These are phyloP conservation scores for Oscarella lobularis DNA, from an alignment of 37 sponge, comb jelly and placozoan species.

Conservation along the genomic window DNA sequence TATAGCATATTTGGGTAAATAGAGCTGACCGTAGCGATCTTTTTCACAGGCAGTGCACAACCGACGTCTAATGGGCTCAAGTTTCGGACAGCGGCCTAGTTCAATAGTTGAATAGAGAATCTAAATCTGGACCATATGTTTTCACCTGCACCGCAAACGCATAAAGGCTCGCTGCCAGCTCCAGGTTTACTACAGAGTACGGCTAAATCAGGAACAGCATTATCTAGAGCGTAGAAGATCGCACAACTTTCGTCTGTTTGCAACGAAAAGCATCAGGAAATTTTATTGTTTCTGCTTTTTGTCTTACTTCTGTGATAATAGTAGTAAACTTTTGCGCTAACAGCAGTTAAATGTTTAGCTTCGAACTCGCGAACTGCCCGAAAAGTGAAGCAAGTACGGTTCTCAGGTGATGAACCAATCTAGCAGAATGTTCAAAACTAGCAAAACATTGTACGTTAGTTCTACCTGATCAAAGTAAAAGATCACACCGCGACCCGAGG, in stretches of 20 bases:
- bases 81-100: background rate
- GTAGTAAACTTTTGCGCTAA: background rate
- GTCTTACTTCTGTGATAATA: background rate
- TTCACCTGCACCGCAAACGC: background rate
- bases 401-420: too few relatives aligned
- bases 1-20: too few relatives aligned
- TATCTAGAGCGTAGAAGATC: too few relatives aligned
- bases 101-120: too few relatives aligned
- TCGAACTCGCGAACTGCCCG: background rate
- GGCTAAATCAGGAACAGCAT: background rate
- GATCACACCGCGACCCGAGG: background rate
- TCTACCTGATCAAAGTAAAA: slow-evolving; percentile 1
- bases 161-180: background rate
- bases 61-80: background rate
- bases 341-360: background rate
- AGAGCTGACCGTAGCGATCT: background rate
- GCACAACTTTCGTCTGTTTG: too few relatives aligned
- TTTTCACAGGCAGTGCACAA: background rate
- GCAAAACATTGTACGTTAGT: background rate
- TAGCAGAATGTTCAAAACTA: background rate
- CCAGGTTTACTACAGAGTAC: background rate
- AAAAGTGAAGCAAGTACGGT: background rate
- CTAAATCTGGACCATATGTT: background rate
- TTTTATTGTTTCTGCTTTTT: background rate
- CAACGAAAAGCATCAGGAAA: background rate